Percentiles rank a stretch among this genome's conserved stretches.
These are phyloP conservation scores for Piezodorus guildinii DNA, from an alignment of 1,140 invertebrate species.

Conservation along the genomic window DNA sequence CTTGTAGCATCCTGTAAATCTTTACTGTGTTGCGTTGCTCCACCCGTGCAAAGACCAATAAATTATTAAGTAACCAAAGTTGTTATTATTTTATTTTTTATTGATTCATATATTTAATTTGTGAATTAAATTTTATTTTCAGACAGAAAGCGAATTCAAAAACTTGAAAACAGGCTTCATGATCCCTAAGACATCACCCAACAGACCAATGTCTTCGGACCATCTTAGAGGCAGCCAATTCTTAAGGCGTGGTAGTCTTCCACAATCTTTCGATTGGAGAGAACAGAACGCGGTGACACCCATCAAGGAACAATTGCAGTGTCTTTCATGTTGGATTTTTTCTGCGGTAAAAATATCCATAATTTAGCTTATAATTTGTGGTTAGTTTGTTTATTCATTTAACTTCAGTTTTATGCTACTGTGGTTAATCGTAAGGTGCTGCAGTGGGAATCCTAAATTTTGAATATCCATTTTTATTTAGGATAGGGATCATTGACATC, in stretches of 20 bases:
- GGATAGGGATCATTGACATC: no score
- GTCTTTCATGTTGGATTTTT: neutral
- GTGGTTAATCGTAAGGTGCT: no score
- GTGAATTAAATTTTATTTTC: neutral
- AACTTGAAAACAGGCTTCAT: no score
- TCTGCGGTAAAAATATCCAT: neutral
- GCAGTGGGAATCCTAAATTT: no score
- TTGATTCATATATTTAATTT: neutral
- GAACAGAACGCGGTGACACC: neutral
- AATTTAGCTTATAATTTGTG: no score
- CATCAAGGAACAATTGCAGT: neutral
- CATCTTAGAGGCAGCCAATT: neutral
- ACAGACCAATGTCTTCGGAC: neutral
- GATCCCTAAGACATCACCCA: neutral
- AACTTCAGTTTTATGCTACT: no score
- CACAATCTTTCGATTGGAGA: neutral
- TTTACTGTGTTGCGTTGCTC: no score
- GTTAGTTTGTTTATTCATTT: no score
- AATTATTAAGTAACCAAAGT: neutral
- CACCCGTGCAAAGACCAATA: no score
- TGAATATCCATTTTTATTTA: no score
- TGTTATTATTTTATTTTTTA: no score
- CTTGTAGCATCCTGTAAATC: no score
- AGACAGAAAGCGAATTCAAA: neutral
- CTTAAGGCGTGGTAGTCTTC: neutral